Percentiles rank a stretch among this genome's conserved stretches.
phyloP scores from a whole-genome alignment of 2,888 invertebrate genomes.

The Ochlodes sylvanus region DNA sequence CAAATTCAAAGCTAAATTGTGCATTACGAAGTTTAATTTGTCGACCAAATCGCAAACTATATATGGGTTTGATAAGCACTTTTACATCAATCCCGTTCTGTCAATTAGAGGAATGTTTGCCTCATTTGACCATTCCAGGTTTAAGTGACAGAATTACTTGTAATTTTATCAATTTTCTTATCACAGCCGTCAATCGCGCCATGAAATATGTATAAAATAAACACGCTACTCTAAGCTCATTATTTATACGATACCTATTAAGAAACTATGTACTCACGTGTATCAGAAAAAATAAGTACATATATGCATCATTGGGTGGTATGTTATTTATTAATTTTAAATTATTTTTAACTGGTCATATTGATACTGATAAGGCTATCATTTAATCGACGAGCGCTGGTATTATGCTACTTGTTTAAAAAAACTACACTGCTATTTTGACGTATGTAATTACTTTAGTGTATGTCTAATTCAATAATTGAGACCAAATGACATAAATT shows the following conservation, averaged over 20 bases:
- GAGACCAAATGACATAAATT: neutral
- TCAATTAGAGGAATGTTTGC: slow-evolving; percentile 40
- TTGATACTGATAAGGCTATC: slow-evolving; percentile 15
- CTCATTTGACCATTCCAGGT: slow-evolving; percentile 39
- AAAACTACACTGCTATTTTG: neutral
- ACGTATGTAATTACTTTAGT: neutral
- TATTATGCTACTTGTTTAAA: neutral
- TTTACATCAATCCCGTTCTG: slow-evolving; percentile 39
- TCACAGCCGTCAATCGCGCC: slow-evolving; percentile 30
- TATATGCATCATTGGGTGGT: neutral
- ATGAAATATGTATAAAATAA: slow-evolving; percentile 34
- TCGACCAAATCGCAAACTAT: slow-evolving; percentile 33
- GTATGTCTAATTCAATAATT: neutral
- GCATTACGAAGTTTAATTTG: slow-evolving; percentile 36
- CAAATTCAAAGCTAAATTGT: slow-evolving; percentile 16
- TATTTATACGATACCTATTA: slow-evolving; percentile 12
- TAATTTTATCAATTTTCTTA: slow-evolving; percentile 38
- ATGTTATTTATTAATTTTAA: slow-evolving; percentile 13
- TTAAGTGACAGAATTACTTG: slow-evolving; percentile 36
- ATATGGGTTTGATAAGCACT: slow-evolving; percentile 35
- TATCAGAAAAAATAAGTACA: slow-evolving; percentile 22
- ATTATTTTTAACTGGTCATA: slow-evolving; percentile 1
- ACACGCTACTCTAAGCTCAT: slow-evolving; percentile 2
- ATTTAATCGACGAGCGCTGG: slow-evolving; percentile 17
- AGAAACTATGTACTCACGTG: neutral